A percentile compares a stretch with the other conserved stretches of the same genome.
These are phyloP conservation scores for Aramus guarauna DNA, from an alignment of 2,113 vertebrate genomes.

Conservation along the genomic window DNA sequence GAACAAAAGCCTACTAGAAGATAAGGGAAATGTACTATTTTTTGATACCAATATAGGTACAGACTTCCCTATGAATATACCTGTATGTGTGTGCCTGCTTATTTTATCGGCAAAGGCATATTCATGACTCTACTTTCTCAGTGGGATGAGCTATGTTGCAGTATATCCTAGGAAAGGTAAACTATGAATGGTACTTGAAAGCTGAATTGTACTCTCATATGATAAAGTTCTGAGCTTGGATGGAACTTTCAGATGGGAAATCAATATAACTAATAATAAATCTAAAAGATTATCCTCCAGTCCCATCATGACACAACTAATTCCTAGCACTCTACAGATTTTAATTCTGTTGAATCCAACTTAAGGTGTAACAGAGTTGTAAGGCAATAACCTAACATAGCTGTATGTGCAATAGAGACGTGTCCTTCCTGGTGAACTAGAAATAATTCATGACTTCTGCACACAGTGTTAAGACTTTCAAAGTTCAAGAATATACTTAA, in stretches of 20 bases:
- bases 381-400: background rate
- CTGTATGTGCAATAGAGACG: background rate
- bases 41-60: background rate
- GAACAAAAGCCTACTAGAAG: background rate
- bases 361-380: background rate
- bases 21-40: background rate
- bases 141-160: background rate
- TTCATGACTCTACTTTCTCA: background rate
- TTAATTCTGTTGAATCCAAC: background rate
- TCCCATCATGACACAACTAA: background rate
- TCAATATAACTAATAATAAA: background rate
- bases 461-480: background rate
- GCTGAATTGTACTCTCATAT: background rate
- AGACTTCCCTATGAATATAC: background rate
- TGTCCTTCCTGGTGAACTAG: background rate
- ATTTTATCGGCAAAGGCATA: background rate
- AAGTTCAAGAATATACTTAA: background rate
- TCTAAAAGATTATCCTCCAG: background rate
- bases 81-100: background rate
- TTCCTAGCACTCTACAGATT: background rate
- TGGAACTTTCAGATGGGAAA: background rate
- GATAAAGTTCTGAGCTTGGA: background rate
- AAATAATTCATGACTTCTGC: constrained; percentile 25
- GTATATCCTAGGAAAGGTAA: background rate
- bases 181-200: background rate